phyloP scores from a whole-genome alignment of 2,113 vertebrate species.

The Channa maculata region DNA sequence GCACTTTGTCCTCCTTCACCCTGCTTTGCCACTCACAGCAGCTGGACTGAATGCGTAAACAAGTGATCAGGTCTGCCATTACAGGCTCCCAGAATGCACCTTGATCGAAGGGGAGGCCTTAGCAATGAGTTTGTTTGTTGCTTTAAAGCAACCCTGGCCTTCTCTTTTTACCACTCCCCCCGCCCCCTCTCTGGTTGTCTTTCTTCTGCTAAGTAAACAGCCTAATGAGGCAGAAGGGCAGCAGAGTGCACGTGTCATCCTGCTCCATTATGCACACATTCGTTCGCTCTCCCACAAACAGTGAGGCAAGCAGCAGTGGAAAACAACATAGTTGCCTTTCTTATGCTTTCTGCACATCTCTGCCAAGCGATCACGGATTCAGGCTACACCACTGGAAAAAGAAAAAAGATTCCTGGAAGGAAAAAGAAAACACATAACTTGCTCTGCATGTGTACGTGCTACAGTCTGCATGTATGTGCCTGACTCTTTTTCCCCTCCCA shows the following conservation, averaged over 20 bases:
- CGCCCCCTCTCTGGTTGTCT: constrained; percentile 48
- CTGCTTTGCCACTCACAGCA: constrained; percentile 1
- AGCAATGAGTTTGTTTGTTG: constrained; percentile 49
- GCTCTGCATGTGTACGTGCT: constrained; percentile 58
- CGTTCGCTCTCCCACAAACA: constrained; percentile 49
- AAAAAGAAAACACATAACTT: not conserved
- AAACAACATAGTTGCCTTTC: constrained; percentile 50
- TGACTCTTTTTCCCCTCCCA: not conserved
- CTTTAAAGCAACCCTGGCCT: constrained; percentile 47
- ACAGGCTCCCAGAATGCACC: constrained; percentile 57
- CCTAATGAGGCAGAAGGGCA: constrained; percentile 76
- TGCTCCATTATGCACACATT: constrained; percentile 60
- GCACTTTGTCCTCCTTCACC: constrained; percentile 52
- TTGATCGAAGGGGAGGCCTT: constrained; percentile 17
- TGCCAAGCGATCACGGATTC: constrained; percentile 50
- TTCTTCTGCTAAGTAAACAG: constrained; percentile 70
- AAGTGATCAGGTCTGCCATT: constrained; percentile 24
- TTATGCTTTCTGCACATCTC: constrained; percentile 17
- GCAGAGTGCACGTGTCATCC: constrained; percentile 68
- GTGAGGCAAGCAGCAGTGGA: constrained; percentile 38
- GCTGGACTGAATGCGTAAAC: constrained; percentile 54
- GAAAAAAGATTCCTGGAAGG: constrained; percentile 10
- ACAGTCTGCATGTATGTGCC: constrained; percentile 55
- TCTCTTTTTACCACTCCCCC: constrained; percentile 13
- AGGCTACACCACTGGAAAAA: constrained; percentile 33